These are phyloP conservation scores for Megathymus violae DNA, from an alignment of 1,140 invertebrate species.

Conservation along the genomic window DNA sequence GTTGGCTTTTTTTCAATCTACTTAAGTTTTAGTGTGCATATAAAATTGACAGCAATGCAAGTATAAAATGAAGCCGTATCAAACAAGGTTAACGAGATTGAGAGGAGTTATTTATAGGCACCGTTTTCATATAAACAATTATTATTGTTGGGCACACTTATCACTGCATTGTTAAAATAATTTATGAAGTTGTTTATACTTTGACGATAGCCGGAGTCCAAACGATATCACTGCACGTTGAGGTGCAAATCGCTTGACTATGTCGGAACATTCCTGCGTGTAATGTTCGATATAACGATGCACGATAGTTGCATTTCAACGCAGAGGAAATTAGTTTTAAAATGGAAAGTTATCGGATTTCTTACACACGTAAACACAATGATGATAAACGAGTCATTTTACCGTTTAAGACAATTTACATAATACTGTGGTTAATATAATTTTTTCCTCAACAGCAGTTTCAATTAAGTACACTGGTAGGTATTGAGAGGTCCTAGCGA, in stretches of 20 bases:
- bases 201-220: constrained; percentile 13
- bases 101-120: constrained; percentile 16
- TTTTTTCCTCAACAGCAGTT: no score
- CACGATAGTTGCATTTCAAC: constrained; percentile 25
- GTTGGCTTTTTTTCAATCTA: no score
- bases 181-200: constrained; percentile 31
- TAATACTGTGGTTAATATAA: no score
- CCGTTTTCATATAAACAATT: neutral
- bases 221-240: constrained; percentile 1
- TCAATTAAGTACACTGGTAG: no score
- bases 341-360: constrained; percentile 26
- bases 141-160: constrained; percentile 10
- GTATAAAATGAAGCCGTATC: neutral
- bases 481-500: no score
- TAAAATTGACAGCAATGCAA: neutral
- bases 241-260: constrained; percentile 20
- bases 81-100: constrained; percentile 7
- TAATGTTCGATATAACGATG: constrained; percentile 29
- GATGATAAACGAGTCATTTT: no score
- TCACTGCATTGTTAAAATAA: constrained; percentile 24
- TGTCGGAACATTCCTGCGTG: constrained; percentile 22
- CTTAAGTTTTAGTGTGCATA: no score
- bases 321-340: constrained; percentile 30
- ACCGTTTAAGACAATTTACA: no score
- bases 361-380: neutral